Evolutionary conservation across 2,888 invertebrate species (phyloP), one percentile per base, ranked within the genome.

Genomic region (Lasioglossum figueresi): DNA sequence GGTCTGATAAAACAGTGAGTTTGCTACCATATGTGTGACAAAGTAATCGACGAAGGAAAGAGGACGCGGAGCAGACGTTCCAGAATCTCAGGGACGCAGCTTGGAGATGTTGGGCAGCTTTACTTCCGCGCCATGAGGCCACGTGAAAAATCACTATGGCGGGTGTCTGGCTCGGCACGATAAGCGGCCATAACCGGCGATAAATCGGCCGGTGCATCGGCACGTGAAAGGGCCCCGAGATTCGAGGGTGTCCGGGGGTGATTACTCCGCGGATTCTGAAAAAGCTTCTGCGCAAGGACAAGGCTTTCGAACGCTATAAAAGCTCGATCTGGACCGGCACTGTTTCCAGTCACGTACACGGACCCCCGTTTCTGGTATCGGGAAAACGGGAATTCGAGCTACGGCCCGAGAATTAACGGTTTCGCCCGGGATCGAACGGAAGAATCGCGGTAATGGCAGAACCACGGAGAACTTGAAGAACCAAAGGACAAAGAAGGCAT

Each of bases 181-280:
- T 95, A 95, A 95, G 93, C 66, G 82, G 70, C 80, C 79, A 89
- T 88, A 90, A 66, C 90, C 89, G 90, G 89, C 90, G 91, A 92
- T 92, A 94, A 94, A 94, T 94, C 91, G 93, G 93, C 93, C 94
- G 93, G 92, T 91, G 93, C 94, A 93, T 88, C 92, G 92, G 93
- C 81, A 93, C 93, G 94, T 94, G 93, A 94, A 68, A 94, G 83
- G 85, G 72, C 73, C 81, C 80, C 70, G 63, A 71, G 71, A 23
- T 68, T 37, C 75, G 80, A 34, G 68, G 23, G 34, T 4, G 23
- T 12, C 31, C 37, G 68, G 34, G 37, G 23, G 10, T 37, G 34
- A n/a, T 40, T 16, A n/a, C 14, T n/a, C 66, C 66, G 72, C 63
- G 40, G 63, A n/a, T 79, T 63, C 79, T 80, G 88, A 84, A 91